Base-by-base conservation (phyloP, 2,888 invertebrate species). In the Mechanitis messenoides region DNA sequence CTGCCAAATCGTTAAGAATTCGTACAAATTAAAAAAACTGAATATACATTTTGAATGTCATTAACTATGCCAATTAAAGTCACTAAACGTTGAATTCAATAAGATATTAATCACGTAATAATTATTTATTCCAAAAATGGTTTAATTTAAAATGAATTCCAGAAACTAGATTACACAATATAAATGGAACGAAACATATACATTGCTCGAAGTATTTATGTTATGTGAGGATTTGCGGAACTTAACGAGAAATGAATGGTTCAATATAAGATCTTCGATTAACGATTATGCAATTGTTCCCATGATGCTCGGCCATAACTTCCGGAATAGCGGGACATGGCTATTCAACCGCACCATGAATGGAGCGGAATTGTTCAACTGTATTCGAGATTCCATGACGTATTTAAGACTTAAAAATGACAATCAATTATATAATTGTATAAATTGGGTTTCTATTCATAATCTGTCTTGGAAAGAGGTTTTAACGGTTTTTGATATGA, bases 301-400 rank as follows among this genome's bases (percentile, higher is more conserved):
- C 68, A 65, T 68, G 68, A 66, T 64, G 67, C 63, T 60, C 65
- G 63, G 58, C 67, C 69, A 74, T 77, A 73, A 76, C 72, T 76
- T 74, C 72, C 71, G 72, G 67, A 65, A 68, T 71, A 74, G 70
- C 75, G 73, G 72, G 69, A 71, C 72, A 64, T 64, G 63, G 69
- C 68, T 69, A 72, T 71, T 73, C 71, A 72, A 71, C 66, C 64
- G 69, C 68, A 69, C 72, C 69, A 71, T 77, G 79, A 80, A 79
- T 78, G 76, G 75, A 75, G 69, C 68, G 69, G 72, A 73, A 80
- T 78, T 80, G 76, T 74, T 72, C 70, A 74, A 74, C 71, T 69
- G 73, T 74, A 75, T 75, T 81, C 73, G 67, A 73, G 74, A 71
- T 33, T 56, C 35, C 31, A 45, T 38, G 66, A 68, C 65, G 63